Evolutionary conservation across 64 coral and sea anemone species (phyloP), one percentile per base, ranked within the genome.

Genomic region (Porites lutea): DNA sequence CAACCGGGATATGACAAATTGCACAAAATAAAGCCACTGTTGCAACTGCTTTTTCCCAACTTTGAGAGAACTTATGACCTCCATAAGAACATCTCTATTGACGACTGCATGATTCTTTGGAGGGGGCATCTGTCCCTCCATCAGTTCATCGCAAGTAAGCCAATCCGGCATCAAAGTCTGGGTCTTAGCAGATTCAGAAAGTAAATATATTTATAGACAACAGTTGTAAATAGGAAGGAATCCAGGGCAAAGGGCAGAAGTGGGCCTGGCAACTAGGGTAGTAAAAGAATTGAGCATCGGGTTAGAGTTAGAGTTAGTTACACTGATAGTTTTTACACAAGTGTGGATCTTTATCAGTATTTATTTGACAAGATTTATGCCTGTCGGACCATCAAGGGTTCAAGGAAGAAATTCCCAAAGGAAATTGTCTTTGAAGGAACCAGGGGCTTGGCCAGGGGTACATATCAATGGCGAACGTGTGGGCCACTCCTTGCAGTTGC

Each of bases 281-380:
- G 77, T 68, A 54, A 68, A 80, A 51, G 76, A 90, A 11, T 71
- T 71, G 75, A 54, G 74, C 19, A 52, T 48, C 49, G 88, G 57
- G 8, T 48, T 68, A 5, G 77, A 72, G 79, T n/a, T n/a, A n/a
- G n/a, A n/a, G n/a, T n/a, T n/a, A n/a, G n/a, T n/a, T n/a, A 77
- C 13, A 88, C 87, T 88, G 87, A 88, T 64, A 77, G 63, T 77
- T 88, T 63, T 75, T 88, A 88, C 59, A 77, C 87, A 10, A 75
- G 87, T 52, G 82, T 79, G 27, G 91, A 93, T 27, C 82, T 93
- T 57, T 92, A 92, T 77, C 82, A 92, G 43, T 72, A 86, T 46
- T 71, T 86, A 4, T 92, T 27, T 86, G 81, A 92, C 8, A 48
- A 59, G 6, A 87, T 87, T 43, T 92, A 79, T 92, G 90, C 90